Conservation (phyloP, 2,113 vertebrate species). For the Poicephalus gulielmi region DNA sequence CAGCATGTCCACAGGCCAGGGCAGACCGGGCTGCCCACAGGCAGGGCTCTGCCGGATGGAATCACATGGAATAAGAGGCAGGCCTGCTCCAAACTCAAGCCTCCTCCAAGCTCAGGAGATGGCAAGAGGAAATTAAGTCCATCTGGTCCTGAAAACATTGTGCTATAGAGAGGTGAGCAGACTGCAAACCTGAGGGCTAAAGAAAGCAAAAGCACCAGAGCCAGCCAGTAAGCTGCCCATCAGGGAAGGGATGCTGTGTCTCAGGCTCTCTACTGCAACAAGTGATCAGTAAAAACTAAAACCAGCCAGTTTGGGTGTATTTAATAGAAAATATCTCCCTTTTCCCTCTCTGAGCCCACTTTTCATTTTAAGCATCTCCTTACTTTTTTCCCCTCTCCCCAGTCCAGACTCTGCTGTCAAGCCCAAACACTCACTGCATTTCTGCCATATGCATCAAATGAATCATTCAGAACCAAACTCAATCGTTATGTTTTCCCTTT, state of each 20-base stretch:
- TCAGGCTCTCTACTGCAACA: not conserved
- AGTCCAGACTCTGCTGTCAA: not conserved
- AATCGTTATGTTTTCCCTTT: not conserved
- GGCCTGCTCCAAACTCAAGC: not conserved
- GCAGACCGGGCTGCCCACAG: not conserved
- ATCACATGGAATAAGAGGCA: not conserved
- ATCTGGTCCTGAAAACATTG: conserved; percentile 18
- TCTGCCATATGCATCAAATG: not conserved
- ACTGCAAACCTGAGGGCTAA: not conserved
- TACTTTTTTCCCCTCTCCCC: not conserved
- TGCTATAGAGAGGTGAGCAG: not conserved
- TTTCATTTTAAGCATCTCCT: not conserved
- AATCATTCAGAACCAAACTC: not conserved
- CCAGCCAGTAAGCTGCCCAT: not conserved
- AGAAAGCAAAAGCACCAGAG: not conserved
- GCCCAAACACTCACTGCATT: not conserved
- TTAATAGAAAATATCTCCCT: not conserved
- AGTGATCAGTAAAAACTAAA: not conserved
- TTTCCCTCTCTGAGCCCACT: not conserved
- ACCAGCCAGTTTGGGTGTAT: not conserved
- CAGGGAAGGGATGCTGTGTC: not conserved
- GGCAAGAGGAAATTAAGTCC: conserved; percentile 44
- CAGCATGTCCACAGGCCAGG: not conserved
- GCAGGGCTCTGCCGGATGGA: not conserved
- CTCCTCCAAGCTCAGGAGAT: conserved; percentile 4